phyloP scores from a whole-genome alignment of 2,797 vertebrate species.

The Crocidura indochinensis region DNA sequence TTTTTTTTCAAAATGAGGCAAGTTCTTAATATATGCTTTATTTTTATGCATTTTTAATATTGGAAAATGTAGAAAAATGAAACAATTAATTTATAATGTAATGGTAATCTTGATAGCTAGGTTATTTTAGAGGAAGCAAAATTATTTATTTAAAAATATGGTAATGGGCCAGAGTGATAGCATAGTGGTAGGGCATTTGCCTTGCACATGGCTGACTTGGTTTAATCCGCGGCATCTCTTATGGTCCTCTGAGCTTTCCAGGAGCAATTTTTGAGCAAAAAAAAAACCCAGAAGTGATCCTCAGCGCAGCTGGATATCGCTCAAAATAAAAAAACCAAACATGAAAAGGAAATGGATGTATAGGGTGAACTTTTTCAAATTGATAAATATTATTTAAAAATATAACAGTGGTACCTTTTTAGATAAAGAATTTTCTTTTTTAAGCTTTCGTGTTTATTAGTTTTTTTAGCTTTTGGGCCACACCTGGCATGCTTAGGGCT shows the following conservation, averaged over 20 bases:
- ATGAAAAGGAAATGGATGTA: background rate
- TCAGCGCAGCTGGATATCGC: too few relatives aligned
- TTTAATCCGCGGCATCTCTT: too few relatives aligned
- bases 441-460: constrained; percentile 6
- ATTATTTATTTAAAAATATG: constrained; percentile 63
- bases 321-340: too few relatives aligned
- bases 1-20: constrained; percentile 57
- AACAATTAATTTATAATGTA: constrained; percentile 36
- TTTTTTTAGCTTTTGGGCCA: background rate
- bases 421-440: background rate
- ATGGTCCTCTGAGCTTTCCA: too few relatives aligned
- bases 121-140: constrained; percentile 52
- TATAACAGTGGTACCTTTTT: background rate
- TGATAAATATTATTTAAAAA: constrained; percentile 25
- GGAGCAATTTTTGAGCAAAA: too few relatives aligned
- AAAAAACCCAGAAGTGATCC: too few relatives aligned
- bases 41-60: constrained; percentile 51
- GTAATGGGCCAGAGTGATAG: too few relatives aligned
- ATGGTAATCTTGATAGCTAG: background rate
- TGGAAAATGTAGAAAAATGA: constrained; percentile 38
- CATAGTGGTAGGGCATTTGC: too few relatives aligned
- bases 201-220: too few relatives aligned
- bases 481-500: too few relatives aligned
- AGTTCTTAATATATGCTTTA: constrained; percentile 57
- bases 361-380: constrained; percentile 50